Base-by-base conservation (phyloP, 2,797 vertebrate genomes). In the Intellagama lesueurii region DNA sequence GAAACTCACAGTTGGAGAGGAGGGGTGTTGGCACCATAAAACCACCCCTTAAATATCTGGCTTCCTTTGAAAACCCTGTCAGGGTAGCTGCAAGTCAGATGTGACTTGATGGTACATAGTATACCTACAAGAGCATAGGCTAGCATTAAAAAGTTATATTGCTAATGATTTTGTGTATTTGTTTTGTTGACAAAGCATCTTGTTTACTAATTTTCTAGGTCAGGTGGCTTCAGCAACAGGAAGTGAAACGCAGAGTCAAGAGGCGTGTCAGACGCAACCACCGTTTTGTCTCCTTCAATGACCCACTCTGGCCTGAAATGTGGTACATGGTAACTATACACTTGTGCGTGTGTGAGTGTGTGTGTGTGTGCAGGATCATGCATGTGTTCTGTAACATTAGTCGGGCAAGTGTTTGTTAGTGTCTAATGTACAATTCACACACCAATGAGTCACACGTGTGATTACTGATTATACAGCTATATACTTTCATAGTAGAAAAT, bases 251-350 rank as follows among this genome's bases (percentile, higher is more conserved):
- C 26, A 95, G 98, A 93, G 98, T 98, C 85, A 99, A 99, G 96
- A 97, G 98, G 47, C 96, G 96, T 6, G 85, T 78, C 72, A 96
- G 94, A 28, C 95, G 89, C 0, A 97, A 98, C 87, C 94, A 94
- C 0, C 96, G 95, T 1, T 86, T 96, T 22, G 83, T 97, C 88
- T 94, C 98, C 89, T 98, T 99, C 96, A 98, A 98, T 0, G 98
- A 99, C 94, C 98, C 98, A 0, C 98, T 98, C 91, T 99, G 98
- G 98, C 98, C 98, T 86, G 98, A 97, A 97, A 99, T 99, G 98
- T 99, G 98, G 98, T 99, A 99, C 95, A 97, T 99, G 96, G 98
- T 99, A 95, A 97, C 98, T 98, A 88, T 89, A 76, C 80, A 83
- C 44, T 60, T 1, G 1, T 35, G 19, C 52, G 9, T 81, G 22